Base-by-base conservation (phyloP, 2,113 vertebrate genomes). In the Amazona guildingii region DNA sequence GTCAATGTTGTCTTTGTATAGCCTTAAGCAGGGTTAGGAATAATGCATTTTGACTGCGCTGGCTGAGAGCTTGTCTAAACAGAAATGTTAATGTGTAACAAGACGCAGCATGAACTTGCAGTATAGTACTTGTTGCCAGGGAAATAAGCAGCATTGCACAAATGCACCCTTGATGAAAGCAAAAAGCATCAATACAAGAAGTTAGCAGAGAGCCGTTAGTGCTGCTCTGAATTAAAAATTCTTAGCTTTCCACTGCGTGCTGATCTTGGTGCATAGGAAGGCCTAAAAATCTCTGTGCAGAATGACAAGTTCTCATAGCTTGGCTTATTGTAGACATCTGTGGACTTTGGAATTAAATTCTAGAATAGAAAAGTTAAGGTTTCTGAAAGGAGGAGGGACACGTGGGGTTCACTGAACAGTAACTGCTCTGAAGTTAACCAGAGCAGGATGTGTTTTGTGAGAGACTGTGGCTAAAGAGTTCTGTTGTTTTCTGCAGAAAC, bases 401-500 rank as follows among this genome's bases (percentile, higher is more conserved):
- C 29, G 21, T 2, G 6, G 52, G 8, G 10, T 52, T 77, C 31
- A n/a, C 17, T 25, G 15, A 66, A 7, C 17, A 66, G 83, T 55
- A 44, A 31, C 18, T 74, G 33, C 54, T 78, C 37, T 81, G 75
- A 52, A 85, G 62, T 62, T 82, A 57, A 55, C 31, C 27, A 64
- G 64, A 83, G 67, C 39, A 62, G 27, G 55, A 44, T 23, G 19
- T 35, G 17, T 83, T 84, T 43, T 73, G 57, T 21, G 6, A 64
- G 37, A 82, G 31, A 31, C 24, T 74, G 28, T 75, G 49, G 20
- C 83, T 80, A 23, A 85, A 70, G 43, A 35, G 9, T 29, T 70
- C 2, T 77, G 31, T 39, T 74, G 33, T 80, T 76, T 88, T 81
- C 85, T 86, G 96, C 97, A 99, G 99, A 99, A 98, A 95, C 98